A percentile compares a stretch with the other conserved stretches of the same genome.
phyloP scores from a whole-genome alignment of 2,888 invertebrate species.

The Cephus runcator region DNA sequence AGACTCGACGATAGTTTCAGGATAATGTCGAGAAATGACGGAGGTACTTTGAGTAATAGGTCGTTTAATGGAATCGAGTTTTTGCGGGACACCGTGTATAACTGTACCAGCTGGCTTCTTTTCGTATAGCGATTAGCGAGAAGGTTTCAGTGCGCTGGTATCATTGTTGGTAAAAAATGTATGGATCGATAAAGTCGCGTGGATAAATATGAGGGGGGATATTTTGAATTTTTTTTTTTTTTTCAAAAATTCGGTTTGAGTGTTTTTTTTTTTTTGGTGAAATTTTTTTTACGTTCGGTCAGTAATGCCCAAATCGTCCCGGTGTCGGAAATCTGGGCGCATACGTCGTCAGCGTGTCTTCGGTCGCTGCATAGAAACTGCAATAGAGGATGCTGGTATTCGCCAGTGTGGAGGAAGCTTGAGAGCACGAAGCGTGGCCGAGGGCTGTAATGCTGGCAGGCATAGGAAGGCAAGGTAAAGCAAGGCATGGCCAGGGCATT shows the following conservation, averaged over 20 bases:
- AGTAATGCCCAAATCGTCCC: no score
- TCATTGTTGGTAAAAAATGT: background rate
- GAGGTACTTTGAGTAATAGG: conserved; percentile 30
- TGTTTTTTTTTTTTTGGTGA: background rate
- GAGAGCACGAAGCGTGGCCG: conserved; percentile 11
- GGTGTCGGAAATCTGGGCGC: background rate
- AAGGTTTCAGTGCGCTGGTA: background rate
- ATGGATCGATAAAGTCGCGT: background rate
- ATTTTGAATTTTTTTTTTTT: background rate
- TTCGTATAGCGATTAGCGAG: conserved; percentile 24
- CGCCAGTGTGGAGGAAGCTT: conserved; percentile 5
- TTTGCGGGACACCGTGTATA: conserved; percentile 32
- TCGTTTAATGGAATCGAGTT: conserved; percentile 41
- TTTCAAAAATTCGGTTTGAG: no score
- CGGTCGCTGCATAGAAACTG: no score
- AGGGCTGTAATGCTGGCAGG: conserved; percentile 14
- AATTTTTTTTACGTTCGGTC: no score
- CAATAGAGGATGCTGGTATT: background rate
- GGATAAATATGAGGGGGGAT: background rate
- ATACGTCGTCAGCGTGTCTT: no score
- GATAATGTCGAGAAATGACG: conserved; percentile 17
- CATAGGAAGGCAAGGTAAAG: conserved; percentile 6
- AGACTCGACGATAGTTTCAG: background rate
- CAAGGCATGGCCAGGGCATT: conserved; percentile 39
- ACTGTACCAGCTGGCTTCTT: conserved; percentile 19